Base-by-base conservation (phyloP, 2,113 vertebrate genomes). In the Parus major region DNA sequence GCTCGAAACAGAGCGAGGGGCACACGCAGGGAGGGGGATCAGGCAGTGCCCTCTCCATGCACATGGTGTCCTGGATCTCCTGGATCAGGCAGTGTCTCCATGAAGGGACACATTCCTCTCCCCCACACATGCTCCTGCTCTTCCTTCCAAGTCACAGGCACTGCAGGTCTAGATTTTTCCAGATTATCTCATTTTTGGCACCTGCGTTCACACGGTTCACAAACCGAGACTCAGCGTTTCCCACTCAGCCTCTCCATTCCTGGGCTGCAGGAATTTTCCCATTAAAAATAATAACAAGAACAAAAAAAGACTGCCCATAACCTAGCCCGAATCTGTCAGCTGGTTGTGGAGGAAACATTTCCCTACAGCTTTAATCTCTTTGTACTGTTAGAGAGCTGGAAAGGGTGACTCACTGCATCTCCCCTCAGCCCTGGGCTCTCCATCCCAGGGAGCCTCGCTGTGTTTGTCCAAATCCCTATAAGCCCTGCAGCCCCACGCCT, bases 131-230 rank as follows among this genome's bases (percentile, higher is more conserved):
- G 2, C 66, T 73, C 64, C 50, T 0, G 0, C 68, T 64, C 55
- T 49, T 66, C 28, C 0, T 88, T 83, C 90, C 91, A 91, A 95
- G 86, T 41, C 57, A 46, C 84, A 79, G 76, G 88, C 1, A 12
- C 60, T 87, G 82, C 76, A 71, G 63, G 15, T 72, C 86, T 39
- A 56, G 77, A 72, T 73, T 94, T 94, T 96, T 95, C 88, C 91
- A 35, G 49, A 93, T 97, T 94, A 97, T 75, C 84, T 98, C 97
- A 97, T 79, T 84, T 95, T 95, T 97, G 97, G 98, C 97, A 94
- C 89, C 88, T 61, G 8, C 22, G 6, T 33, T 76, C 89, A 70
- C 53, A 60, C 66, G 79, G 6, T 33, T 76, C 89, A 70, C 53
- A 60, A 69, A 81, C 29, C 1, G 29, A 76, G 92, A 92, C 76